Conservation (phyloP, 2,888 invertebrate species). For the Drosophila kokeensis region DNA sequence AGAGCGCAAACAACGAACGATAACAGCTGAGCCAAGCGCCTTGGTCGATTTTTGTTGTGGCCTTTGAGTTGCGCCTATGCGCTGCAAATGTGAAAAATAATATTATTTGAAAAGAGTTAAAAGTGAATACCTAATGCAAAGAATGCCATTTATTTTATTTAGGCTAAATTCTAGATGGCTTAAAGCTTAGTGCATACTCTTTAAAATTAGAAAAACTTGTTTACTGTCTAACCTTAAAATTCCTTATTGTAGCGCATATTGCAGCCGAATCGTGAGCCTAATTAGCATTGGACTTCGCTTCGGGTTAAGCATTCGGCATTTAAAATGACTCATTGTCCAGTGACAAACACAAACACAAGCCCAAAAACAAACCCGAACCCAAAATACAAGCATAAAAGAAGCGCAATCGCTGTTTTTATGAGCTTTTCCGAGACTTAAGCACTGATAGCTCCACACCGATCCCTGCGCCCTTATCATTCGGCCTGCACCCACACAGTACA, state of each 20-base stretch:
- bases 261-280: slow-evolving; percentile 35
- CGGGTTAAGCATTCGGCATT: slow-evolving; percentile 50
- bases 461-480: slow-evolving; percentile 22
- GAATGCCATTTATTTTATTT: not conserved
- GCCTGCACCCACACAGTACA: slow-evolving; percentile 11
- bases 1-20: slow-evolving; percentile 28
- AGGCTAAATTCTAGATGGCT: not conserved
- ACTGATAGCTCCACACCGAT: slow-evolving; percentile 39
- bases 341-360: slow-evolving; percentile 46
- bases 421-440: slow-evolving; percentile 31
- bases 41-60: not conserved
- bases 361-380: not conserved
- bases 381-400: slow-evolving; percentile 38
- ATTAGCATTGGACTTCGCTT: slow-evolving; percentile 61
- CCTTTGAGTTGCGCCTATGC: not conserved
- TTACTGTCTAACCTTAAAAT: not conserved
- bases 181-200: too few relatives aligned
- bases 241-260: slow-evolving; percentile 10
- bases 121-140: not conserved
- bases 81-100: not conserved
- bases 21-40: slow-evolving; percentile 44
- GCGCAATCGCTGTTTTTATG: slow-evolving; percentile 46
- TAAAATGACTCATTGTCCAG: slow-evolving; percentile 67
- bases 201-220: not conserved
- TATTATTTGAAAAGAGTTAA: not conserved